Base-by-base conservation (phyloP, 2,113 vertebrate genomes). In the Nyctibius bracteatus region DNA sequence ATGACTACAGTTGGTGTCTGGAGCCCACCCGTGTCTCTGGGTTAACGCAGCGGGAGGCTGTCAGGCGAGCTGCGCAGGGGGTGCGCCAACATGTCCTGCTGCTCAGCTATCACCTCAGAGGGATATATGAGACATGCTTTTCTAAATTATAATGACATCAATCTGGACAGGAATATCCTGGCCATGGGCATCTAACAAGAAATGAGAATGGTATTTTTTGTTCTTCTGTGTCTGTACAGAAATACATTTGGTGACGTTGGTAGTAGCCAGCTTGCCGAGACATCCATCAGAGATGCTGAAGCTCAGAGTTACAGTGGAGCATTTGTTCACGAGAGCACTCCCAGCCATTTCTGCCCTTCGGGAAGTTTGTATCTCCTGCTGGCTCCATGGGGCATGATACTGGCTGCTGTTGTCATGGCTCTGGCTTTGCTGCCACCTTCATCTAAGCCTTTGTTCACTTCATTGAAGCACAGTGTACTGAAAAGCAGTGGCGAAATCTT, bases 111-210 rank as follows among this genome's bases (percentile, higher is more conserved):
- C 83, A 16, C n/a, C 17, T 39, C 57, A 39, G 70, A 62, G 33
- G 79, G 19, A n/a, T 72, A 31, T 3, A 88, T 20, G 61, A 81
- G 44, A 15, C 31, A 33, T 24, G 18, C 67, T 88, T 84, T 94
- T 67, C 84, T 78, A 80, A 91, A 86, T 65, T 39, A 94, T 20
- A 35, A 33, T 90, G n/a, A 57, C 59, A 77, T 73, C 91, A 55
- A 39, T 65, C 41, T 57, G 71, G 35, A 31, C 49, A 84, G 81
- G 80, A 39, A 41, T 47, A 72, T 46, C 16, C 52, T 67, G 25
- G 80, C 55, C 52, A 3, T n/a, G 18, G 44, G 27, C 39, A 66
- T 24, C 25, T 77, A 75, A 75, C 19, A 44, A 88, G 71, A 95
- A 93, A 84, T 61, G 37, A 90, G 57, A 30, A 41, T 0, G 23